A percentile compares a stretch with the other conserved stretches of the same genome.
Conservation (phyloP, 2,797 vertebrate species). For the Simalia tracyae region DNA sequence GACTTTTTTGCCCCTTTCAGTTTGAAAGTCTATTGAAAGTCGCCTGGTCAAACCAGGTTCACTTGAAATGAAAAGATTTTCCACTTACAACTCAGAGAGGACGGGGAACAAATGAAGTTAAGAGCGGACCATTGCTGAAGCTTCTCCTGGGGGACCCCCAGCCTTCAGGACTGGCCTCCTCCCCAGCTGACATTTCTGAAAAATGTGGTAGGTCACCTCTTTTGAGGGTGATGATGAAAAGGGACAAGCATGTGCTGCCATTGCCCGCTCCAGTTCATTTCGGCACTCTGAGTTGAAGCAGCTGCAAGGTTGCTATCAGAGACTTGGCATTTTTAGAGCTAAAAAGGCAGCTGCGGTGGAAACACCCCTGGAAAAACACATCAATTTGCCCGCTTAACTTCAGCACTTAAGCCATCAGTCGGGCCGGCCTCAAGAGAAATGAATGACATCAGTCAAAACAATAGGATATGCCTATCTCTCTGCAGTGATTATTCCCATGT, state of each 20-base stretch:
- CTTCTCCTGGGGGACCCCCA: neutral
- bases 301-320: slow-evolving; percentile 67
- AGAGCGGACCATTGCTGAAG: neutral
- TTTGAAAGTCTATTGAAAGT: neutral
- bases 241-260: slow-evolving; percentile 64
- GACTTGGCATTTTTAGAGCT: slow-evolving; percentile 61
- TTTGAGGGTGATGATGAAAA: slow-evolving; percentile 56
- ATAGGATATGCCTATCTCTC: slow-evolving; percentile 67
- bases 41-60: neutral
- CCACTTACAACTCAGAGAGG: neutral
- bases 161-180: slow-evolving; percentile 27
- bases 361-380: slow-evolving; percentile 63
- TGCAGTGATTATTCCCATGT: slow-evolving; percentile 70
- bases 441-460: slow-evolving; percentile 79
- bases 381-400: slow-evolving; percentile 74
- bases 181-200: slow-evolving; percentile 35
- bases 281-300: slow-evolving; percentile 65
- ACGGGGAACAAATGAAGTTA: neutral
- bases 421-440: slow-evolving; percentile 66
- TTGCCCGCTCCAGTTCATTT: slow-evolving; percentile 61
- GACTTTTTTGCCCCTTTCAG: neutral
- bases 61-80: neutral
- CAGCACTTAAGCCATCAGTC: slow-evolving; percentile 73
- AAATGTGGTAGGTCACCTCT: slow-evolving; percentile 59
- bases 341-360: slow-evolving; percentile 75